Evolutionary conservation across 2,113 vertebrate genomes (phyloP), one percentile per base, ranked within the genome.

Genomic region (Lethenteron reissneri): DNA sequence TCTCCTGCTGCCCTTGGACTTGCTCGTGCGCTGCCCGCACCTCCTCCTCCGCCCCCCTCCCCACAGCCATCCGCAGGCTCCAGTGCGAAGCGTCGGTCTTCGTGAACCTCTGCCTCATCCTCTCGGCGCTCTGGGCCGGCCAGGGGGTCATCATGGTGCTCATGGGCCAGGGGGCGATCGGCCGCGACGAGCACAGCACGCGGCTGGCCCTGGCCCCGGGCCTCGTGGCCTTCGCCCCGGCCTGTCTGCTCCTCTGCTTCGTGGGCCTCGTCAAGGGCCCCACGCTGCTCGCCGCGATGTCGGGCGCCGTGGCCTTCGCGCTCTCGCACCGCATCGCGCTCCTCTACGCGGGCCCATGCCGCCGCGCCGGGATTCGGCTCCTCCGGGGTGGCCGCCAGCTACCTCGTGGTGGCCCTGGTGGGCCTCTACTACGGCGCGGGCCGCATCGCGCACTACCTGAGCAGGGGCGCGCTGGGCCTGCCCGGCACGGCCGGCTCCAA

Each of bases 61-160:
- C 70, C 9, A 0, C 72, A 91, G 88, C 86, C 70, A 74, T 89
- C 56, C n/a, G 73, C 68, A 83, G 78, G 59, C 82, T 77, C 75
- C 75, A 76, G 70, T 78, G 81, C 72, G 77, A 78, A 1, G 71
- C 74, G 69, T 77, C 76, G 11, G 72, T 89, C 15, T 85, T 85
- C 72, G 76, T 81, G 12, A 62, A 75, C 56, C 76, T 90, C 71
- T 88, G 81, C 78, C 80, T 89, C 77, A 86, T 83, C 1, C 58
- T 87, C 62, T 86, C 87, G 0, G 81, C 77, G 7, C 78, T 86
- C 71, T 90, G 87, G 88, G 84, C 81, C 1, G 80, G 83, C 59
- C 84, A 84, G 1, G 87, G 88, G 70, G 76, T 83, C 60, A 76
- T 85, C 64, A 76, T 85, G 60, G 77, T 89, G 74, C 80, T 89